Base-by-base conservation (phyloP, 2,888 invertebrate species). In the Phaonia tiefii region DNA sequence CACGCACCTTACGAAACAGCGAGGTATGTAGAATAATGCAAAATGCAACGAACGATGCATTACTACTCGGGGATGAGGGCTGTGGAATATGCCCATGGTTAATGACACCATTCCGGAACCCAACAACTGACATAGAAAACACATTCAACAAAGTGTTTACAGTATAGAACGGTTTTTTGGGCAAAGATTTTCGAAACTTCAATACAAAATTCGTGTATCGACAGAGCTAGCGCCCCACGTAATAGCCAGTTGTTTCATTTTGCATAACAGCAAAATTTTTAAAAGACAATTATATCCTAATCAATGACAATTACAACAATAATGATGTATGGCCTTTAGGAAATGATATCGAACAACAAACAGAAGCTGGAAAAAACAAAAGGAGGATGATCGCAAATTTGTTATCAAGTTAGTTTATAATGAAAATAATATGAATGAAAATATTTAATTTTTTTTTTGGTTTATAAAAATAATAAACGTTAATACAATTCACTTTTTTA, bases 1-100 rank as follows among this genome's bases (percentile, higher is more conserved):
- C 46, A 65, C 72, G 66, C 37, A 15, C 72, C 51, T 71, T 77
- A 66, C 66, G 65, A 56, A 77, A 71, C 26, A 77, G 69, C 54
- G 69, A 51, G 31, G 15, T 69, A 69, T 69, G 51, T 51, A 69
- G 54, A 69, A 69, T 69, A 31, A 66, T 66, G 65, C 26, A 71
- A 65, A 76, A 71, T 56, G 56, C 63, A 31, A 58, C 17, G 44
- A 77, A 56, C 70, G 66, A 71, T 70, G 71, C 77, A 54, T 65
- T 77, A 54, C 66, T 77, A 63, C 76, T 77, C 49, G 71, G 46
- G 25, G 60, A 69, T 46, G 58, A 58, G 39, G 69, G 69, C 31
- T 31, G 8, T 31, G 31, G 31, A 31, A 31, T 31, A 31, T 31
- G 31, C 31, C 15, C 54, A 69, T 69, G 51, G 54, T 37, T 37